Evolutionary conservation across 2,888 invertebrate species (phyloP).

Genomic region (Tetheella fluctuosa): DNA sequence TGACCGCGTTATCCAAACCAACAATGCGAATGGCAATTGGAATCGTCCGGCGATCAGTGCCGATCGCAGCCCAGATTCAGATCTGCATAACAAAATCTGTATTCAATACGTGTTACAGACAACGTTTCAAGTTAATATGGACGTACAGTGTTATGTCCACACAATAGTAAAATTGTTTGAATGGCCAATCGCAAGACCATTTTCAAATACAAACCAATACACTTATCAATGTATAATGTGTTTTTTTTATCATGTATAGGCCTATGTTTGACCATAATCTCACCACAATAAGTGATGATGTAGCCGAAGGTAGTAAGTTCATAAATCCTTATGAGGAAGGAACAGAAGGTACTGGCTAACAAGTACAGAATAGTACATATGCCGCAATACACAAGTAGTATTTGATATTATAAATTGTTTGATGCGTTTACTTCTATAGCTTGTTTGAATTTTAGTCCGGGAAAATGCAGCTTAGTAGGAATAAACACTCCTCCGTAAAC

Average conservation of each 20-base stretch:
- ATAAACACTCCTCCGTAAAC: background rate
- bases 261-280: too few relatives aligned
- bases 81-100: conserved; percentile 65
- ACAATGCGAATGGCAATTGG: conserved; percentile 38
- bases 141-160: background rate
- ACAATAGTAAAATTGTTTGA: background rate
- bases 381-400: too few relatives aligned
- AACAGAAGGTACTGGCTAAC: too few relatives aligned
- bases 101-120: conserved; percentile 37
- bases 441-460: background rate
- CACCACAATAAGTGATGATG: too few relatives aligned
- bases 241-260: too few relatives aligned
- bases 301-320: too few relatives aligned
- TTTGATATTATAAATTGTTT: background rate
- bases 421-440: background rate
- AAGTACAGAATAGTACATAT: too few relatives aligned
- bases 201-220: too few relatives aligned
- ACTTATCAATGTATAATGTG: too few relatives aligned
- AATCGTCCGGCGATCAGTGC: conserved; percentile 47
- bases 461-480: background rate
- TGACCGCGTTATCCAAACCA: conserved; percentile 1
- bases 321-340: too few relatives aligned
- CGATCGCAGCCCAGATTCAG: conserved; percentile 37
- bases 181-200: too few relatives aligned
- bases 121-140: background rate